Base-by-base conservation (phyloP, 2,113 vertebrate species). In the Macquaria australasica region DNA sequence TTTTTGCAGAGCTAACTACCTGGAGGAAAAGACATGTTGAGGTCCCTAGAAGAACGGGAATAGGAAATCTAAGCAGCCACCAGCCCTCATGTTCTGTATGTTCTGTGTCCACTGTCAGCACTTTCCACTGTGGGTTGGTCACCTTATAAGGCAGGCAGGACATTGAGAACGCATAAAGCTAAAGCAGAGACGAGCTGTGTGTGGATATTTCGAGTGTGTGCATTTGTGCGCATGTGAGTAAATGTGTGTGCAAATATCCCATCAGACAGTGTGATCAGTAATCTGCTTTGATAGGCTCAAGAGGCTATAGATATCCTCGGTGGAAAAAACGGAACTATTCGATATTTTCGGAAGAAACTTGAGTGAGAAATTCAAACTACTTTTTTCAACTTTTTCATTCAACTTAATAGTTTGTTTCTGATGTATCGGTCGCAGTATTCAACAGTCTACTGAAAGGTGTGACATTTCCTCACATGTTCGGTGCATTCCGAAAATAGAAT, bases 41-140 rank as follows among this genome's bases (percentile, higher is more conserved):
- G 21, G 16, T 60, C 8, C 0, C 3, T 18, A 34, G 5, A 66
- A 43, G 14, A 80, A 41, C 28, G 5, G 12, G 10, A 25, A 56
- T 77, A 28, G 67, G 45, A 66, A 50, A 84, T 64, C 0, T 45
- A 39, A 71, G 55, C 56, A 23, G 45, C 80, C 83, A 78, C 23
- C 73, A 84, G 78, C 87, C 91, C 82, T 70, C 90, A 85, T 89
- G n/a, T n/a, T 48, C 31, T 34, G 23, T 64, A 9, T 62, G 18
- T 56, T 55, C 67, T 69, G 45, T 53, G 56, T 45, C 34, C 43
- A 5, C 56, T 41, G 83, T 93, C 91, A 91, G 87, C 88, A 88
- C 74, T 93, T 93, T 92, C 87, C 88, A 34, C 77, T 87, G 74
- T 43, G 73, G 81, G 67, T 23, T 53, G 39, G 48, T 73, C 70